phyloP scores from a whole-genome alignment of 1,140 invertebrate species.

The Drosophila lacteicornis region DNA sequence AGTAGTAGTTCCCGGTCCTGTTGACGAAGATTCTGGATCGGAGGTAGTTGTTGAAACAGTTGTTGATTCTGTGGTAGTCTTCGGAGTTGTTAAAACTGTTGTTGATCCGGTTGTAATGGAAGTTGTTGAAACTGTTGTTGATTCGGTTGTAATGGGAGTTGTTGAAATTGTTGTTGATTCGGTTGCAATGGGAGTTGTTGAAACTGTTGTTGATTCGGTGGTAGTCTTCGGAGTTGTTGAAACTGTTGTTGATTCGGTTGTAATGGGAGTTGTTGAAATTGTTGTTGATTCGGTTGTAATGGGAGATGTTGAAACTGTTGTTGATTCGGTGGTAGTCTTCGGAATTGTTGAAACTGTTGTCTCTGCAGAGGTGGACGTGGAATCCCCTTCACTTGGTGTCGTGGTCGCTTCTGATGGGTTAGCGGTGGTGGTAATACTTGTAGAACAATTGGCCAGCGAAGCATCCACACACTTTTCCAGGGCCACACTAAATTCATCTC shows the following conservation, averaged over 20 bases:
- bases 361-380: background rate
- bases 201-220: constrained; percentile 1
- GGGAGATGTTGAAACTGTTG: background rate
- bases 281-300: background rate
- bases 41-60: constrained; percentile 4
- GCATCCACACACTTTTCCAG: constrained; percentile 48
- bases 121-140: constrained; percentile 1
- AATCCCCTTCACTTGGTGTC: constrained; percentile 8
- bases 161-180: background rate
- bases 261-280: background rate
- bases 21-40: constrained; percentile 13
- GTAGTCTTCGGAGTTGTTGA: no score
- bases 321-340: background rate
- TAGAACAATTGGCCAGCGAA: constrained; percentile 58
- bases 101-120: constrained; percentile 18
- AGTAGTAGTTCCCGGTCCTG: constrained; percentile 14
- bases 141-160: background rate
- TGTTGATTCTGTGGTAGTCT: constrained; percentile 8
- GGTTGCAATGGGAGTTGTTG: background rate
- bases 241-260: background rate
- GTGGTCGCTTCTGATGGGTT: constrained; percentile 22
- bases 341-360: constrained; percentile 1
- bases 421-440: constrained; percentile 20
- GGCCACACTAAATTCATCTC: constrained; percentile 62
- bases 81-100: background rate